Conservation (phyloP, 2,797 vertebrate genomes). For the Leptodactylus fallax region DNA sequence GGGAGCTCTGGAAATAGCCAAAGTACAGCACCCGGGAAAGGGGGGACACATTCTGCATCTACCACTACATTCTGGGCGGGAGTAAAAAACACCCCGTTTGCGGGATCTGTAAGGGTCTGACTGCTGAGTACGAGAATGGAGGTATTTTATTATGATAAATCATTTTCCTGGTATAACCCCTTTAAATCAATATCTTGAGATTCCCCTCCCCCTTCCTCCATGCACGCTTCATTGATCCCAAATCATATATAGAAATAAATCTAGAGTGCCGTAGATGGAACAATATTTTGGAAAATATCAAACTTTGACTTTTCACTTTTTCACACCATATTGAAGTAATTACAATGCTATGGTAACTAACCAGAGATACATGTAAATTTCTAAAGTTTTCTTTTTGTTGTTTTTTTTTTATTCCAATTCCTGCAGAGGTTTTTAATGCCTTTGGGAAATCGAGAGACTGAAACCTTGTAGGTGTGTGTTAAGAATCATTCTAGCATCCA, state of each 20-base stretch:
- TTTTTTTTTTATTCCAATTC: conserved; percentile 22
- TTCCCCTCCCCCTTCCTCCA: neutral
- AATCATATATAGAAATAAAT: neutral
- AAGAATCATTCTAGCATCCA: conserved; percentile 42
- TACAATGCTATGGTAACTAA: conserved; percentile 52
- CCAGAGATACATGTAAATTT: conserved; percentile 43
- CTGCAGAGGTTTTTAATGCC: conserved; percentile 41
- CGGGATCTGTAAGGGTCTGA: no score
- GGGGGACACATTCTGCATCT: no score
- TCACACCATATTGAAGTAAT: conserved; percentile 53
- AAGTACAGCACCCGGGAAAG: no score
- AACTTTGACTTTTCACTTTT: conserved; percentile 25
- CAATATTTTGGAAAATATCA: neutral
- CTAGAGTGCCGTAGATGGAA: conserved; percentile 27
- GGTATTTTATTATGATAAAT: no score
- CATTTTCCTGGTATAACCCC: no score
- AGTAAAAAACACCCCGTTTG: no score
- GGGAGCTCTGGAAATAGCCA: no score
- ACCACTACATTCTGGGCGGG: no score
- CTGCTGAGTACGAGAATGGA: no score
- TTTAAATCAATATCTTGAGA: neutral
- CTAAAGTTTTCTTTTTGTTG: neutral
- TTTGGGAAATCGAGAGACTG: conserved; percentile 31
- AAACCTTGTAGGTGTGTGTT: conserved; percentile 59
- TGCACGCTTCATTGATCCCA: neutral